Conservation (phyloP, 2,888 invertebrate species). For the Periphyllus acericola region DNA sequence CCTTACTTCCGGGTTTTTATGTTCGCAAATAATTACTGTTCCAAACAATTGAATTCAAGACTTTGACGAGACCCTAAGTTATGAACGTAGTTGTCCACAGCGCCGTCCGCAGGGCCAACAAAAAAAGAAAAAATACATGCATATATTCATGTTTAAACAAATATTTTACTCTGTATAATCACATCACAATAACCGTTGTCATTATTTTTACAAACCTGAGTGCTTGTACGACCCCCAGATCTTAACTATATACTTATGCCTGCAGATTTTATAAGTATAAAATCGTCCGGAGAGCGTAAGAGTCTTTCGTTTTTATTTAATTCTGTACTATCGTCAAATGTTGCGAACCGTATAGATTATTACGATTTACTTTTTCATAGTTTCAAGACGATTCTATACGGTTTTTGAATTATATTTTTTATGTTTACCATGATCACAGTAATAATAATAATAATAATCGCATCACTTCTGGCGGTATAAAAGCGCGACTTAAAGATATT, state of each 20-base stretch:
- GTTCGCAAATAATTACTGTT: background rate
- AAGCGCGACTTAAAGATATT: background rate
- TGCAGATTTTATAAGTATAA: too few species aligned
- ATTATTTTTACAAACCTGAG: too few species aligned
- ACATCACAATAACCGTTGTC: background rate
- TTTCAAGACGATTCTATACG: too few species aligned
- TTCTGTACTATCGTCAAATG: too few species aligned
- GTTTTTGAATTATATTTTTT: too few species aligned
- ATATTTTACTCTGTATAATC: too few species aligned
- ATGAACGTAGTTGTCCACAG: background rate
- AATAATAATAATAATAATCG: background rate
- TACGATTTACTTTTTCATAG: too few species aligned
- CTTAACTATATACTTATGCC: too few species aligned
- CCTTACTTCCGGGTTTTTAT: conserved; percentile 24
- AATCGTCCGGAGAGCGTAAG: too few species aligned
- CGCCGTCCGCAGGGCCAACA: background rate
- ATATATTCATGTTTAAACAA: background rate
- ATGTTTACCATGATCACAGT: background rate
- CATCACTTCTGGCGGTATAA: background rate
- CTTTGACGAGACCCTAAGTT: background rate
- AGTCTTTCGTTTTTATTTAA: too few species aligned
- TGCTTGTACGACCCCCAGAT: too few species aligned
- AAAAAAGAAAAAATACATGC: background rate
- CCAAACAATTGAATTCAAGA: conserved; percentile 9
- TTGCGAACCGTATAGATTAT: too few species aligned